Base-by-base conservation (phyloP, 2,888 invertebrate species). In the Gonocerus acuteangulatus region DNA sequence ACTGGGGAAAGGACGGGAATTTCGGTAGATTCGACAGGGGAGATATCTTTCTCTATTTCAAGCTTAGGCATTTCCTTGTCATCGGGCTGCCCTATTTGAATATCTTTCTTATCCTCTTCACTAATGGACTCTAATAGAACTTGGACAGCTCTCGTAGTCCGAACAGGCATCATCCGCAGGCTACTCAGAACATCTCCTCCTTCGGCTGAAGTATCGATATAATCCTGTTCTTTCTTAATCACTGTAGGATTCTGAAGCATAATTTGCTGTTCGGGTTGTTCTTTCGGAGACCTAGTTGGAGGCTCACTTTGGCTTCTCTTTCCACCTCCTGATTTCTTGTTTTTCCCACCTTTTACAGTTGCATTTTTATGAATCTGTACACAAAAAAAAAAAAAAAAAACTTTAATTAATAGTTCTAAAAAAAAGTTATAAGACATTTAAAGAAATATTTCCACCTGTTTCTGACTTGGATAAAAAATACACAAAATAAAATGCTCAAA, bases 121-220 rank as follows among this genome's bases (percentile, higher is more conserved):
- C 27, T 27, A 27, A 27, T 27, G 9, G 4, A 6, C n/a, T n/a
- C n/a, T n/a, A n/a, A n/a, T n/a, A n/a, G n/a, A 6, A 9, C 9
- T 4, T 9, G 4, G 27, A 4, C 9, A 9, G 54, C 34, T 42
- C 21, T 54, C 13, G 39, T 16, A 22, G 21, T 21, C 9, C 57
- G 15, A 11, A 66, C 65, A 1, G 66, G 66, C 66, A 66, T 66
- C 66, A 66, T 66, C 16, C 65, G 21, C 15, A 66, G 39, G 39
- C 66, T 66, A 48, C 60, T 62, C 23, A 66, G 44, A 1, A 66
- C 62, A 52, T 66, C 63, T 1, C 65, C 65, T 13, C 63, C 49
- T 19, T 66, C 66, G 2, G 66, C 66, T 11, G 65, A 63, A 18
- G 66, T 66, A 57, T 66, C 66, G 18, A 66, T 66, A 15, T 61